Conservation (phyloP, 1,140 invertebrate genomes). For the Drosophila saltans region DNA sequence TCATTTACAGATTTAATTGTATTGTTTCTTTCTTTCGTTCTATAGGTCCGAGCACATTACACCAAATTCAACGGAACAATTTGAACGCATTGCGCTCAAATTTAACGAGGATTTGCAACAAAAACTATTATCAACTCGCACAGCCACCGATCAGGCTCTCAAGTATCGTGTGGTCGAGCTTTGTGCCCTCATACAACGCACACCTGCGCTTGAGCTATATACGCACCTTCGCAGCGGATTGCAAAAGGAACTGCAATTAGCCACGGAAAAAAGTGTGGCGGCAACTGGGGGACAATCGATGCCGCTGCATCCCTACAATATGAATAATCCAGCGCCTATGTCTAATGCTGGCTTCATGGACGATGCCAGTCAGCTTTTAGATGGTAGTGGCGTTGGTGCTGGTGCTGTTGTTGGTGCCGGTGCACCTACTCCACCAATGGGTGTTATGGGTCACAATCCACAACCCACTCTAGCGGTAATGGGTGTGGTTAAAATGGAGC, state of each 20-base stretch:
- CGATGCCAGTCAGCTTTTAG: neutral
- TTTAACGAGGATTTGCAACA: constrained; percentile 78
- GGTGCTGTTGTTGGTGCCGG: constrained; percentile 42
- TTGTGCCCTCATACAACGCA: constrained; percentile 66
- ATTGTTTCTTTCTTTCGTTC: neutral
- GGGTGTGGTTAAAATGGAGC: constrained; percentile 51
- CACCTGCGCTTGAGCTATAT: constrained; percentile 69
- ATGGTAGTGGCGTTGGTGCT: constrained; percentile 3
- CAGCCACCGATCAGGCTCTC: constrained; percentile 63
- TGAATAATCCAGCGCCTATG: constrained; percentile 52
- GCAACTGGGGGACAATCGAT: constrained; percentile 63
- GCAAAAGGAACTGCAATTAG: constrained; percentile 73
- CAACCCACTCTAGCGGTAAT: constrained; percentile 34
- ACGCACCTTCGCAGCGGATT: constrained; percentile 69
- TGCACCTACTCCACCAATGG: constrained; percentile 28
- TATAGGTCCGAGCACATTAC: constrained; percentile 71
- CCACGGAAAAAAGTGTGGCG: constrained; percentile 69
- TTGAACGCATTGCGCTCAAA: constrained; percentile 63
- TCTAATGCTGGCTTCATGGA: constrained; percentile 53
- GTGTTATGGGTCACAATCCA: constrained; percentile 34
- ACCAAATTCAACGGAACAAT: constrained; percentile 60
- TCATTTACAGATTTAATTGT: neutral
- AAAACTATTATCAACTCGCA: constrained; percentile 68
- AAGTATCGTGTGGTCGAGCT: constrained; percentile 77
- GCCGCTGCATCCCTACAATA: constrained; percentile 72